Conservation (phyloP, 2,888 invertebrate species). For the Coenonympha arcania region DNA sequence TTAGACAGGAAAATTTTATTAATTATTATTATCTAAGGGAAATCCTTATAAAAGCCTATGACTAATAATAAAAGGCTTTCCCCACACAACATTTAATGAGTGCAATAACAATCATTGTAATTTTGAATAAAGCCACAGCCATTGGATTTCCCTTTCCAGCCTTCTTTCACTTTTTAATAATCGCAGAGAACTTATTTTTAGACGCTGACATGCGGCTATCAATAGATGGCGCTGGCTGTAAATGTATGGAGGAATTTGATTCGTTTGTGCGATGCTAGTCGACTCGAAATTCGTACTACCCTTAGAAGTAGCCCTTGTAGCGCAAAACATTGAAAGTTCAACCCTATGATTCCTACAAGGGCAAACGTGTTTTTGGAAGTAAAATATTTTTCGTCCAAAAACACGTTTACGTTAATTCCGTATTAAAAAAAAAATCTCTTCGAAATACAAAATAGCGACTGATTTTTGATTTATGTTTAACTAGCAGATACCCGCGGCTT, state of each 20-base stretch:
- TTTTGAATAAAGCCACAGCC: not conserved
- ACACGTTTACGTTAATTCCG: too few species aligned
- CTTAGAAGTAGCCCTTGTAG: not conserved
- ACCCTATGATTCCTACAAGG: not conserved
- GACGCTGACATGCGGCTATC: too few species aligned
- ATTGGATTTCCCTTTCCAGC: constrained; percentile 1
- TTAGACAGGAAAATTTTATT: too few species aligned
- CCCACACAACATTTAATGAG: not conserved
- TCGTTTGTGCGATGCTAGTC: too few species aligned
- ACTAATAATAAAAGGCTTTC: not conserved
- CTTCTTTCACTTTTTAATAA: constrained; percentile 4
- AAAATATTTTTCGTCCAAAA: not conserved
- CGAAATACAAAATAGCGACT: too few species aligned
- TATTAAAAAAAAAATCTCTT: too few species aligned
- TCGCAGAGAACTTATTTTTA: not conserved
- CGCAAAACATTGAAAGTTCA: not conserved
- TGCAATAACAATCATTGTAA: not conserved
- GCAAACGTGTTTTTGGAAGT: not conserved
- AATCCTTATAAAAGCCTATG: not conserved
- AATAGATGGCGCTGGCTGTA: too few species aligned
- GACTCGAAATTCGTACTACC: too few species aligned
- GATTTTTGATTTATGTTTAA: too few species aligned
- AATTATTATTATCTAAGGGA: too few species aligned
- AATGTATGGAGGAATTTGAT: too few species aligned
- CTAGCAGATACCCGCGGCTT: too few species aligned